Evolutionary conservation across 2,888 invertebrate genomes (phyloP), one percentile per base, ranked within the genome.

Genomic region (Erebia aethiops): DNA sequence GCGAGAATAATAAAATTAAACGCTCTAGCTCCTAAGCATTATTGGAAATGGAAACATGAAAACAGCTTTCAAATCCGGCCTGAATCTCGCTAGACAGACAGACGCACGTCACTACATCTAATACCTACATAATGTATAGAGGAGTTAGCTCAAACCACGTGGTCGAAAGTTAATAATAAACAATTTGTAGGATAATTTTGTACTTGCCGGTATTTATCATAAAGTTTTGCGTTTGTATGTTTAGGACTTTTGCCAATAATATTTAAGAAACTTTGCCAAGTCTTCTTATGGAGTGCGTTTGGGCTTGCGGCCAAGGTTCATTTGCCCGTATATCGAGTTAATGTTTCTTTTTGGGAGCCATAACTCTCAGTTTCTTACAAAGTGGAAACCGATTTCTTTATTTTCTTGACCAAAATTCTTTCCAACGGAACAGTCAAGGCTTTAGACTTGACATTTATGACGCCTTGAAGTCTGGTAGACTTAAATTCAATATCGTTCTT

Each of bases 221-320:
- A 58, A 71, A 71, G 18, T 71, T 68, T 26, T 41, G 57, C 62
- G 57, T 65, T 67, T 70, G 67, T 60, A 52, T 72, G 64, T 69
- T 60, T 69, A 69, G 70, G 69, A 72, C 71, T 63, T 72, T 71
- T 71, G 74, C 71, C 73, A 73, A 73, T 74, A 56, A 72, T 70
- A 64, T 72, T 62, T 65, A 64, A 67, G 71, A 71, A 65, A 67
- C 72, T 70, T 63, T 74, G 75, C 75, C 75, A 75, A 74, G 56
- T 72, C 70, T 71, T 71, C 70, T 69, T 72, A 63, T 72, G 67
- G 72, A 67, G 72, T 67, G 54, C 70, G 72, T 74, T 60, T 74
- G 69, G 74, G 75, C 74, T 69, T 62, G 46, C 54, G 69, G 68
- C 75, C 75, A 75, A 75, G 71, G 70, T 71, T 74, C 72, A 70